These are phyloP conservation scores for Ochropleura plecta DNA, from an alignment of 2,888 invertebrate genomes.

Conservation along the genomic window DNA sequence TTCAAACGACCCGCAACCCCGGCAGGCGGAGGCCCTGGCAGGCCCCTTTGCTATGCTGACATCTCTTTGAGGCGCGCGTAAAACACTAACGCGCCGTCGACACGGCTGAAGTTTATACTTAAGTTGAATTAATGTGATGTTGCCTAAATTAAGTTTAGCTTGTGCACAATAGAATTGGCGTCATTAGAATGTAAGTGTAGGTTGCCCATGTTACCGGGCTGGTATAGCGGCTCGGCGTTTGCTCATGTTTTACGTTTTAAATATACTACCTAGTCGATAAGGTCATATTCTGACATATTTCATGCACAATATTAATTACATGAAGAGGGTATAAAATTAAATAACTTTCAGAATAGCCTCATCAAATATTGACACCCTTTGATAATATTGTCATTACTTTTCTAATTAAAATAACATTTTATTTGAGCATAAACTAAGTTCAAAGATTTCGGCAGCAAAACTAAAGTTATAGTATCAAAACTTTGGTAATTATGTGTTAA, in stretches of 20 bases:
- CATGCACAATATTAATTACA: constrained; percentile 37
- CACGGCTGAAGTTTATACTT: too few species aligned
- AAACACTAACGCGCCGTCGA: too few species aligned
- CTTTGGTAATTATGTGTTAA: neutral
- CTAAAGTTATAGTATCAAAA: neutral
- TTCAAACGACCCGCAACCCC: too few species aligned
- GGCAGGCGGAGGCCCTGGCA: too few species aligned
- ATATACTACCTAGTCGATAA: constrained; percentile 40
- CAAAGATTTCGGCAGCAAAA: constrained; percentile 9
- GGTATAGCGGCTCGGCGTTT: constrained; percentile 31
- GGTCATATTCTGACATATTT: constrained; percentile 31
- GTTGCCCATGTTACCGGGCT: constrained; percentile 48
- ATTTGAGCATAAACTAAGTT: neutral
- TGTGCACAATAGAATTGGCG: constrained; percentile 1
- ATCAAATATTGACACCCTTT: neutral
- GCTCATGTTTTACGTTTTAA: constrained; percentile 57
- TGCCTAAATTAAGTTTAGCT: neutral
- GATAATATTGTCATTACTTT: neutral
- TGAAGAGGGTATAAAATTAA: neutral
- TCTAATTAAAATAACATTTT: neutral
- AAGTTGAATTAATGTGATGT: neutral
- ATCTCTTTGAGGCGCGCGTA: too few species aligned
- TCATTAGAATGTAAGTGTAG: constrained; percentile 34
- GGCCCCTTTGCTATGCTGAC: too few species aligned
- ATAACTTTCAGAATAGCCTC: neutral